Conservation (phyloP, 2,797 vertebrate genomes). For the Myioborus melanocephalus region DNA sequence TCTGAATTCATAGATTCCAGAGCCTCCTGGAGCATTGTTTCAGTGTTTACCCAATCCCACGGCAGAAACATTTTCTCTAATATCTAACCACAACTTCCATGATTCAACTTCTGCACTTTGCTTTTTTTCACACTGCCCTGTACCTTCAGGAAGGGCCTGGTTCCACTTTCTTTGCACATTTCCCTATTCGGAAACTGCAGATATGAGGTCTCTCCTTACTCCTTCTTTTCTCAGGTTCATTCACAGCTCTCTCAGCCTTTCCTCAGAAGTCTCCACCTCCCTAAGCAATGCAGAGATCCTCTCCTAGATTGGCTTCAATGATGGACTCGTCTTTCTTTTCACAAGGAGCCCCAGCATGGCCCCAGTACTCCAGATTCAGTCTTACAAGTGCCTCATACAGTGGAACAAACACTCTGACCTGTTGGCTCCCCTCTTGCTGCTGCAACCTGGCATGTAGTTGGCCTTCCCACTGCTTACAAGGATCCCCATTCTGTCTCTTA, state of each 20-base stretch:
- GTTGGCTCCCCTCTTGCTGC: not conserved
- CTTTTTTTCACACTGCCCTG: not conserved
- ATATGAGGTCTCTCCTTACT: accelerated
- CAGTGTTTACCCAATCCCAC: accelerated
- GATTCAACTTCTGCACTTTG: not conserved
- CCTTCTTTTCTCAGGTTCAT: not conserved
- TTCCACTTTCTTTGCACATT: not conserved
- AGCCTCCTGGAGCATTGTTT: not conserved
- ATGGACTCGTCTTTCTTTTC: not conserved
- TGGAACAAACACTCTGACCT: not conserved
- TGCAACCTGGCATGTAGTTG: too few species aligned
- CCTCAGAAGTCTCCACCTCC: not conserved
- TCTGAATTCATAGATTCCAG: not conserved
- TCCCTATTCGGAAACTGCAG: not conserved
- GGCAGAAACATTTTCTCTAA: not conserved
- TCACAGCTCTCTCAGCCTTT: not conserved
- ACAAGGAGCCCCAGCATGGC: not conserved
- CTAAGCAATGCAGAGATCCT: not conserved
- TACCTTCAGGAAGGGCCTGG: not conserved
- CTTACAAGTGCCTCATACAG: not conserved
- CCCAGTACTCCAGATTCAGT: not conserved
- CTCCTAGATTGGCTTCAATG: not conserved
- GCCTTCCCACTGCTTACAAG: too few species aligned
- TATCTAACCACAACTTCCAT: not conserved
- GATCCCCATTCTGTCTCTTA: too few species aligned